Conservation (phyloP, 1,140 invertebrate genomes). For the Sesamia nonagrioides region DNA sequence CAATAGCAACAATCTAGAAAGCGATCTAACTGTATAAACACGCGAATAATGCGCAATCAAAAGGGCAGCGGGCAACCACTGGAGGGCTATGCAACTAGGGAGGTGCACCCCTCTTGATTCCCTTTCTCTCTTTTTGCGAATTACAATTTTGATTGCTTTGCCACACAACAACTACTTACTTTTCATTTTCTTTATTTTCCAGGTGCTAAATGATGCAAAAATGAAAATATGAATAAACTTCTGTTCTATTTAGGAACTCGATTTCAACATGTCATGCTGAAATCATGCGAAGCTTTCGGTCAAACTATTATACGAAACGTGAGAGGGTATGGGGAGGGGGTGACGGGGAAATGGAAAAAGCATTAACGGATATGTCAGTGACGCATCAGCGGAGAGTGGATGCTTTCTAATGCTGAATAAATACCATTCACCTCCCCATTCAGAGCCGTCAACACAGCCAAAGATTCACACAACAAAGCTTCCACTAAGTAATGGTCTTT, state of each 20-base stretch:
- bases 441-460: constrained; percentile 60
- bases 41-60: constrained; percentile 86
- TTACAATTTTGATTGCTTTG: constrained; percentile 79
- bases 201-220: constrained; percentile 29
- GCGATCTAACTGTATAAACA: constrained; percentile 87
- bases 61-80: constrained; percentile 80
- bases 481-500: constrained; percentile 49
- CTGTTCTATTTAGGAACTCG: constrained; percentile 31
- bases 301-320: constrained; percentile 71
- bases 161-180: constrained; percentile 39
- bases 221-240: constrained; percentile 19
- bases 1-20: constrained; percentile 87
- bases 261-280: constrained; percentile 56
- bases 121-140: constrained; percentile 66
- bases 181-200: constrained; percentile 2
- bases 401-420: constrained; percentile 85
- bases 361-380: constrained; percentile 87
- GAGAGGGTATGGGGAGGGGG: constrained; percentile 58
- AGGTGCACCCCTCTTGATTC: constrained; percentile 42
- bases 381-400: constrained; percentile 83
- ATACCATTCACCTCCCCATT: constrained; percentile 78
- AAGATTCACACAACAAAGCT: constrained; percentile 55
- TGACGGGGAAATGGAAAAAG: constrained; percentile 86
- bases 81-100: constrained; percentile 60
- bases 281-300: constrained; percentile 68